These are phyloP conservation scores for Philereme transversata DNA, from an alignment of 2,888 invertebrate genomes.

Conservation along the genomic window DNA sequence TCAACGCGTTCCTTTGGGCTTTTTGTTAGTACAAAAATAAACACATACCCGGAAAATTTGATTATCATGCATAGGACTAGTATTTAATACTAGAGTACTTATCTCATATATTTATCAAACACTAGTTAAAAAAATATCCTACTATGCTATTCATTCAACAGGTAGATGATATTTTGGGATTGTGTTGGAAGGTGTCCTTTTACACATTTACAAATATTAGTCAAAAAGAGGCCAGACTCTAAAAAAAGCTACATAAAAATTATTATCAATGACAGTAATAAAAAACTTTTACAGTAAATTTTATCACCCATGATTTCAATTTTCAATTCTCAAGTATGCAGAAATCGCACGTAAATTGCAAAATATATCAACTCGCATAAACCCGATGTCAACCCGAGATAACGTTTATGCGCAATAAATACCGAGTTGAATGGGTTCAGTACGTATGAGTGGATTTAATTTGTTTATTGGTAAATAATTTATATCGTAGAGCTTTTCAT, in stretches of 20 bases:
- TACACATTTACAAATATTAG: too few species aligned
- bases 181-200: too few species aligned
- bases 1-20: conserved; percentile 60
- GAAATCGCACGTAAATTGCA: conserved; percentile 27
- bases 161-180: too few species aligned
- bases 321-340: conserved; percentile 15
- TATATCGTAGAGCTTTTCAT: conserved; percentile 22
- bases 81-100: background rate
- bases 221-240: too few species aligned
- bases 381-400: conserved; percentile 31
- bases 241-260: too few species aligned
- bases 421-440: conserved; percentile 33
- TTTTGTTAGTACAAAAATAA: conserved; percentile 7
- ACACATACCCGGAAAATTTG: too few species aligned
- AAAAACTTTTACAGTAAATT: background rate
- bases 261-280: too few species aligned
- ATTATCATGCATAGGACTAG: background rate
- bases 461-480: conserved; percentile 18
- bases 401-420: conserved; percentile 37
- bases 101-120: too few species aligned
- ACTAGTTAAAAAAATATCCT: too few species aligned
- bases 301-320: conserved; percentile 12
- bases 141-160: too few species aligned
- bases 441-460: conserved; percentile 26
- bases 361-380: conserved; percentile 29